These are phyloP conservation scores for Lydus trimaculatus DNA, from an alignment of 2,888 invertebrate species.

Conservation along the genomic window DNA sequence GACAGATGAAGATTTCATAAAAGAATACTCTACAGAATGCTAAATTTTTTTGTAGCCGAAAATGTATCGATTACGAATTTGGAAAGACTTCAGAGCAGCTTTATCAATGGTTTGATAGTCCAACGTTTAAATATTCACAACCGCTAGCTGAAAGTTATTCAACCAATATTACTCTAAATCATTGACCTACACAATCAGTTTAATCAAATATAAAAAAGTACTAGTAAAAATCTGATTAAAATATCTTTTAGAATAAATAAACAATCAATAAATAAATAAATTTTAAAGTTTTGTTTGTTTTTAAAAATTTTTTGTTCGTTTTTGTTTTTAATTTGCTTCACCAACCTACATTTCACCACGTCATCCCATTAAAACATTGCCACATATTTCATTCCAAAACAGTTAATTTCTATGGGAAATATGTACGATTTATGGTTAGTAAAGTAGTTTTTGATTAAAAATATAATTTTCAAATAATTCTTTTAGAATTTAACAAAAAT, in stretches of 20 bases:
- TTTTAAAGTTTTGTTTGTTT: background rate
- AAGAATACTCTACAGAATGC: background rate
- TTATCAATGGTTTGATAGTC: conserved; percentile 71
- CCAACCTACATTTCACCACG: conserved; percentile 20
- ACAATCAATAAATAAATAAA: background rate
- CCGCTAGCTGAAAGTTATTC: background rate
- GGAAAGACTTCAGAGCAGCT: conserved; percentile 62
- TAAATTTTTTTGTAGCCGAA: conserved; percentile 42
- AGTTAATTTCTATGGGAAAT: background rate
- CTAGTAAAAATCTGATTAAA: background rate
- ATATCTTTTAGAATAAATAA: too few relatives aligned
- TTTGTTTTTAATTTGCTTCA: background rate
- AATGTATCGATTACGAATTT: conserved; percentile 66
- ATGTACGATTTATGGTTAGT: background rate
- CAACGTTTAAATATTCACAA: conserved; percentile 55
- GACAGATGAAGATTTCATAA: background rate
- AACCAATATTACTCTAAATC: background rate
- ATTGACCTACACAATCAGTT: background rate
- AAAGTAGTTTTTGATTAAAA: background rate
- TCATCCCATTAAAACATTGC: background rate
- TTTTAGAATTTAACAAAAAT: background rate
- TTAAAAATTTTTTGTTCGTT: background rate
- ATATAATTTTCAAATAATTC: background rate
- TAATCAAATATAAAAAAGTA: background rate
- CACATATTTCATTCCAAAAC: background rate